Percentiles rank a stretch among this genome's conserved stretches.
Evolutionary conservation across 2,797 vertebrate species (phyloP).

Genomic region (Chelidonichthys spinosus): DNA sequence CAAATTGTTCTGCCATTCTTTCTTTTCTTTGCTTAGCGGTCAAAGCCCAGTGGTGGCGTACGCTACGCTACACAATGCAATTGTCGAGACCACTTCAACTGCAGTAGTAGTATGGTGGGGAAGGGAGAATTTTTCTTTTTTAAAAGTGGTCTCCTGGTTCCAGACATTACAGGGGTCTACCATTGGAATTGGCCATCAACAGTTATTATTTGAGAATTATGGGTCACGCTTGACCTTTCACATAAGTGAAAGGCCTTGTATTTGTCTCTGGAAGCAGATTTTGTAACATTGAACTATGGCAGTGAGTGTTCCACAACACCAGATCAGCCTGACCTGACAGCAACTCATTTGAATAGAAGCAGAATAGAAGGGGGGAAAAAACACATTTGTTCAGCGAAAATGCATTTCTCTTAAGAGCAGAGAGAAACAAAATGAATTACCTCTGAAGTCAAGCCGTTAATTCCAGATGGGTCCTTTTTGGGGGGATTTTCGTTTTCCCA

Average conservation of each 20-base stretch:
- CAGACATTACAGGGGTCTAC: conserved; percentile 5
- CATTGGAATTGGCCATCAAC: conserved; percentile 34
- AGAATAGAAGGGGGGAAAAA: conserved; percentile 22
- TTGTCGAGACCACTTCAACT: conserved; percentile 31
- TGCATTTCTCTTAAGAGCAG: conserved; percentile 51
- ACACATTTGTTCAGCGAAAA: conserved; percentile 53
- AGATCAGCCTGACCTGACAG: conserved; percentile 42
- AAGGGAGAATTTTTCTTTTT: neutral
- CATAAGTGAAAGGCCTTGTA: conserved; percentile 23
- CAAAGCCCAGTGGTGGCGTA: conserved; percentile 42
- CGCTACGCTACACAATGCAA: conserved; percentile 47
- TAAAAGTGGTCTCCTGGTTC: conserved; percentile 14
- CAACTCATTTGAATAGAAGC: conserved; percentile 64
- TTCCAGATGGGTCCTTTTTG: conserved; percentile 57
- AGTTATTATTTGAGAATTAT: conserved; percentile 33
- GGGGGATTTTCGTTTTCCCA: conserved; percentile 25
- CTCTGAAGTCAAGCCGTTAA: conserved; percentile 58
- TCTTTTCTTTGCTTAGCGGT: conserved; percentile 67
- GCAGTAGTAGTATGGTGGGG: neutral
- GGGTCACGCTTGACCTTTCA: conserved; percentile 27
- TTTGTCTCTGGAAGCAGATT: conserved; percentile 33
- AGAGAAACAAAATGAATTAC: conserved; percentile 41
- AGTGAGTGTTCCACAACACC: conserved; percentile 19
- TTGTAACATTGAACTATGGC: conserved; percentile 9
- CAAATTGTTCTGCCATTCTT: conserved; percentile 79